These are phyloP conservation scores for Pipra filicauda DNA, from an alignment of 2,113 vertebrate species.

Conservation along the genomic window DNA sequence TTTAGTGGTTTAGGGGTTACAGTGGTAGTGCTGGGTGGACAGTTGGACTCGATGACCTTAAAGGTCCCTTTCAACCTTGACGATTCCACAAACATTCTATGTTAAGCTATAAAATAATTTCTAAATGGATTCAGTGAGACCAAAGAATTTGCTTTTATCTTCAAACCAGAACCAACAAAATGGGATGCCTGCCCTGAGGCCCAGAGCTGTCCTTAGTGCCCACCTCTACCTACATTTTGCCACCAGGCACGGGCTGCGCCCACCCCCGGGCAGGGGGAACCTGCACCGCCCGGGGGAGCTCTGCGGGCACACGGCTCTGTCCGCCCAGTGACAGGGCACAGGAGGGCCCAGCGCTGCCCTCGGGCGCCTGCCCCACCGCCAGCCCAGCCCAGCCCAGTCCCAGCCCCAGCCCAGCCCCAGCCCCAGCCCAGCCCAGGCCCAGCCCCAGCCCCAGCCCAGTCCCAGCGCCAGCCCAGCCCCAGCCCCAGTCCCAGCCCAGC, in stretches of 20 bases:
- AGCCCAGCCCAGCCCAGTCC: background rate
- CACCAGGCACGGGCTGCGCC: too few relatives aligned
- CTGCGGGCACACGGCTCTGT: background rate
- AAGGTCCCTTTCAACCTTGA: background rate
- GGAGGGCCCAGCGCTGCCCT: fast-evolving
- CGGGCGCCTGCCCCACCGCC: fast-evolving
- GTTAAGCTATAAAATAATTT: fast-evolving
- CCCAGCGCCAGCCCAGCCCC: too few relatives aligned
- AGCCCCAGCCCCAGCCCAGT: too few relatives aligned
- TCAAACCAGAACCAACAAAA: background rate
- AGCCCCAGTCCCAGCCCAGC: too few relatives aligned
- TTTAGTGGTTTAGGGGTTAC: background rate
- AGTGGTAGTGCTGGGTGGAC: background rate
- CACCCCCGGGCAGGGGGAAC: background rate
- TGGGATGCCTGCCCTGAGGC: background rate
- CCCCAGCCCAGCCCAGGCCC: too few relatives aligned
- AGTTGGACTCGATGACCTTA: background rate
- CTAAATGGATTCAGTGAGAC: background rate
- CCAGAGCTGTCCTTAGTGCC: background rate
- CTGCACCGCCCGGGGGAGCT: fast-evolving
- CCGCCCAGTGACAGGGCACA: fast-evolving
- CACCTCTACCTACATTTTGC: too few relatives aligned
- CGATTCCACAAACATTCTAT: too few relatives aligned
- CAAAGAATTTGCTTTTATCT: background rate
- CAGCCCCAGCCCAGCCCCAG: background rate